Evolutionary conservation across 2,113 vertebrate species (phyloP).

Genomic region (Pollimyrus isidori): DNA sequence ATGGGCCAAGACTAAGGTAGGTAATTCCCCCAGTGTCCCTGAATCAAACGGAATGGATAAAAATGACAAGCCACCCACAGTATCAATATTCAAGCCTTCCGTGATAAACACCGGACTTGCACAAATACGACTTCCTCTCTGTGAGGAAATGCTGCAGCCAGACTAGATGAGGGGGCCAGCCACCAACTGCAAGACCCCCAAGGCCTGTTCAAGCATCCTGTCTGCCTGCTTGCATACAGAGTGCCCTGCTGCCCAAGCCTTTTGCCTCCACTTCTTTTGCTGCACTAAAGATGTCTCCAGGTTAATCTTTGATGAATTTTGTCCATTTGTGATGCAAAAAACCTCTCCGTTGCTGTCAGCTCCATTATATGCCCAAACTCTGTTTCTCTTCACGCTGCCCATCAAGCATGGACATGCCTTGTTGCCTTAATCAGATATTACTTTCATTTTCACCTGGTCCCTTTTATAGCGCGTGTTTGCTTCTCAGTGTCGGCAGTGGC

Average conservation of each 20-base stretch:
- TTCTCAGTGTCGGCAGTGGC: neutral
- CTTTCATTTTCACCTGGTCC: neutral
- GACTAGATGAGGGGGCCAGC: neutral
- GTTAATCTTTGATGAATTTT: neutral
- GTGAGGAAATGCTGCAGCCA: neutral
- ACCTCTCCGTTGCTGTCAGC: neutral
- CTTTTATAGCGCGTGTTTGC: neutral
- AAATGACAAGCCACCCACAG: slow-evolving; percentile 16
- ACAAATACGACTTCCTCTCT: neutral
- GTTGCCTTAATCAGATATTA: slow-evolving; percentile 1
- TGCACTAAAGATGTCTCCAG: neutral
- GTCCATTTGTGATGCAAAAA: neutral
- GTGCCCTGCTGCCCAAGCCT: neutral
- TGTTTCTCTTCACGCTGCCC: neutral
- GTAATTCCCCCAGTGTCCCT: neutral
- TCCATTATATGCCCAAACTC: neutral
- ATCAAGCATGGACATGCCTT: neutral
- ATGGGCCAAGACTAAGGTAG: slow-evolving; percentile 17
- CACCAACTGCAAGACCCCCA: neutral
- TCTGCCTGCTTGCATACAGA: neutral
- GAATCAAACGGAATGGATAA: slow-evolving; percentile 22
- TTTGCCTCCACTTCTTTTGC: neutral
- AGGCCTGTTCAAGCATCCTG: neutral
- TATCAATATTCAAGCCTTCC: slow-evolving; percentile 24
- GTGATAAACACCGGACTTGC: neutral